Base-by-base conservation (phyloP, 2,888 invertebrate species). In the Griposia aprilina region DNA sequence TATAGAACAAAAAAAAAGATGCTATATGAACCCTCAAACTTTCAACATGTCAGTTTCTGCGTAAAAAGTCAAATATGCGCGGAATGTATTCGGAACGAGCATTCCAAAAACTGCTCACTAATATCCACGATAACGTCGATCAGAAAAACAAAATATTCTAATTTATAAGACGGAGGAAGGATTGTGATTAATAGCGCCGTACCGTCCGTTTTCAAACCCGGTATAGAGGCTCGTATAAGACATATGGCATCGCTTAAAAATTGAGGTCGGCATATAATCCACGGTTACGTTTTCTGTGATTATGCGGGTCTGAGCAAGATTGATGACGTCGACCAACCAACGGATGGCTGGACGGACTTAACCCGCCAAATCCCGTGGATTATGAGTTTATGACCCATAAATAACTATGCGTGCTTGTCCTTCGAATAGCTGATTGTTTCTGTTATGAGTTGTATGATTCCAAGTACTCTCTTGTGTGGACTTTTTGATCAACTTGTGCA, bases 231-330 rank as follows among this genome's bases (percentile, higher is more conserved):
- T 50, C 48, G 72, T 72, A 76, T 80, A 87, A 88, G 89, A 91
- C 88, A 89, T 90, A 90, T 88, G 87, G 88, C 89, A 92, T 91
- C 90, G 92, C 90, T 94, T 94, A 94, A 96, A 95, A 96, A 94
- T 93, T 90, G 92, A 92, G 93, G 93, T 92, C 92, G 90, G 87
- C 87, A 85, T 94, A 95, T 95, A 95, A 95, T 94, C 95, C 93
- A 82, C 89, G 92, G 91, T 94, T 92, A 93, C 93, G 93, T 95
- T 95, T 94, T 94, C 94, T 93, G 93, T 95, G 95, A 95, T 96
- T 95, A 96, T 95, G 91, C 94, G 95, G 95, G 94, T 90, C 92
- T 95, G 96, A 96, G 94, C 93, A 95, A 96, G 96, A 96, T 96
- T 95, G 96, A 96, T 96, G 95, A 93, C 90, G 90, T 86, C 90